phyloP scores from a whole-genome alignment of 2,113 vertebrate species.

The Perca fluviatilis region DNA sequence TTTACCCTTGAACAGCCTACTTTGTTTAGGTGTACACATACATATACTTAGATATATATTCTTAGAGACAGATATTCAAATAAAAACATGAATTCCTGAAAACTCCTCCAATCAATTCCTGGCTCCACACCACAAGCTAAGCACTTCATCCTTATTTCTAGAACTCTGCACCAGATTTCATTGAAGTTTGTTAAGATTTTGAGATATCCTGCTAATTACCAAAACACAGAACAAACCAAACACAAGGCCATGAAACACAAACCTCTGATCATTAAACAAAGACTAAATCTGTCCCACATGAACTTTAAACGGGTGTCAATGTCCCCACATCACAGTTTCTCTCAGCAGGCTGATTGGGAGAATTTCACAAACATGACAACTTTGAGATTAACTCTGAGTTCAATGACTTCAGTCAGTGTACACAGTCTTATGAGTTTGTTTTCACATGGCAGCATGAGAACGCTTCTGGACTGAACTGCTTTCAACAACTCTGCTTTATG shows the following conservation, averaged over 20 bases:
- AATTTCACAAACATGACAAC: slow-evolving; percentile 9
- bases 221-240: neutral
- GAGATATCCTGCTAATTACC: neutral
- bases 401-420: neutral
- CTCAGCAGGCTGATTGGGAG: neutral
- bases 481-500: neutral
- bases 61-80: neutral
- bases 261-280: neutral
- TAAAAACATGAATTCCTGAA: neutral
- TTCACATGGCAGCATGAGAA: slow-evolving; percentile 15
- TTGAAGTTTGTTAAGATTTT: neutral
- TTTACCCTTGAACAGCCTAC: no score
- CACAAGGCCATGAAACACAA: neutral
- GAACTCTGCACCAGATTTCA: neutral
- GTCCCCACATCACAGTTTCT: neutral
- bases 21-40: slow-evolving; percentile 2
- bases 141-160: neutral
- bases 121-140: neutral
- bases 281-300: neutral
- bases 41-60: neutral
- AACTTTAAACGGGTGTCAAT: neutral
- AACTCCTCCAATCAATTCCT: no score
- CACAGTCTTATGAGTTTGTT: neutral
- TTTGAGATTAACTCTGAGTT: neutral
- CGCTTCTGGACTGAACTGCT: neutral